Conservation (phyloP, 2,113 vertebrate genomes). For the Corythoichthys haematopterus region DNA sequence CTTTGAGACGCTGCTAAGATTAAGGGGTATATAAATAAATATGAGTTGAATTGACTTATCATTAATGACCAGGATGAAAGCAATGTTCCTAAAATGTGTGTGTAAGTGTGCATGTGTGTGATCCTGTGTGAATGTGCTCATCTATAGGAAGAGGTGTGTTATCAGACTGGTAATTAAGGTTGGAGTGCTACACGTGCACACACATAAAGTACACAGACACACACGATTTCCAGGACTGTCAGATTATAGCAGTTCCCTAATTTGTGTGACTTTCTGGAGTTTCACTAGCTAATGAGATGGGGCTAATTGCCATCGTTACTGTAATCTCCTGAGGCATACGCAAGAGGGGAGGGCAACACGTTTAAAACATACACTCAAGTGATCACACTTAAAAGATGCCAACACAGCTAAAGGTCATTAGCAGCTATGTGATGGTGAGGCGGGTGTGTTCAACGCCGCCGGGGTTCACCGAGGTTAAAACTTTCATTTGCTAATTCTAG, state of each 20-base stretch:
- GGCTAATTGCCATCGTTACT: slow-evolving; percentile 78
- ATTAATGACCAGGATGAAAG: background rate
- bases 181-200: slow-evolving; percentile 33
- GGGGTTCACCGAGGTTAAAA: slow-evolving; percentile 66
- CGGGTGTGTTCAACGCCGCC: slow-evolving; percentile 34
- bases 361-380: slow-evolving; percentile 65
- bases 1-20: too few species aligned
- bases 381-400: slow-evolving; percentile 70
- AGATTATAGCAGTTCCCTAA: slow-evolving; percentile 68
- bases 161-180: slow-evolving; percentile 69
- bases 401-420: slow-evolving; percentile 73
- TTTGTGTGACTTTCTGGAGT: slow-evolving; percentile 68
- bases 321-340: slow-evolving; percentile 67
- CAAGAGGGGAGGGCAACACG: slow-evolving; percentile 54
- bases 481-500: slow-evolving; percentile 72
- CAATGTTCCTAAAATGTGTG: background rate
- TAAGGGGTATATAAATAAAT: too few species aligned
- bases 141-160: slow-evolving; percentile 42
- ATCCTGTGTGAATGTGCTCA: slow-evolving; percentile 9
- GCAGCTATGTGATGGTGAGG: slow-evolving; percentile 57
- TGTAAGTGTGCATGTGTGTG: slow-evolving; percentile 1
- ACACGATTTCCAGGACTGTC: slow-evolving; percentile 60
- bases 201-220: slow-evolving; percentile 15
- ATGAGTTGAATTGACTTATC: background rate
- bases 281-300: slow-evolving; percentile 73